These are phyloP conservation scores for Chamaea fasciata DNA, from an alignment of 2,113 vertebrate species.

Conservation along the genomic window DNA sequence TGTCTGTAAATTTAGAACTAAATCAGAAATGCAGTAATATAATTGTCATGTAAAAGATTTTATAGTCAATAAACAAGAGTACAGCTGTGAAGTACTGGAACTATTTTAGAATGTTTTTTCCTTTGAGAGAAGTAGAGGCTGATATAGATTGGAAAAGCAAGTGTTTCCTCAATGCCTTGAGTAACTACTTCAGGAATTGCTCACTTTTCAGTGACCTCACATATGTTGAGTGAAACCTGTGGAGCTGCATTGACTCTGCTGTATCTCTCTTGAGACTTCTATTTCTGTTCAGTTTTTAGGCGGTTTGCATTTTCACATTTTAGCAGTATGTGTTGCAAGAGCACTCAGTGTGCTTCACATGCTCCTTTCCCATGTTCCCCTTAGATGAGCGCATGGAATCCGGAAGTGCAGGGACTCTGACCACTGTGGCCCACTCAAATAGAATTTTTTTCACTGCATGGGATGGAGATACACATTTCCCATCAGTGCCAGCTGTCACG, in stretches of 20 bases:
- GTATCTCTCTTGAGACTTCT: neutral
- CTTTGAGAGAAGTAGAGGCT: neutral
- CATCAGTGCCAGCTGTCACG: neutral
- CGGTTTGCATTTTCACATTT: neutral
- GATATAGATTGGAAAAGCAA: neutral
- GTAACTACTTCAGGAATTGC: neutral
- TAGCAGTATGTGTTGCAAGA: neutral
- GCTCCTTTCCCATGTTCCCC: neutral
- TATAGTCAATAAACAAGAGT: neutral
- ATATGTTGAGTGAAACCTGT: neutral
- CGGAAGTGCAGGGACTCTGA: neutral
- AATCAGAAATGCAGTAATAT: neutral
- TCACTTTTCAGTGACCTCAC: neutral
- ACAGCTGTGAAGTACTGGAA: neutral
- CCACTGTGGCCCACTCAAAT: neutral
- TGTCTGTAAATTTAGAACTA: slow-evolving; percentile 24
- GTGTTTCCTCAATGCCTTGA: neutral
- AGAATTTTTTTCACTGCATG: fast-evolving
- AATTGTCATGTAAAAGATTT: neutral
- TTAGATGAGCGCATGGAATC: fast-evolving
- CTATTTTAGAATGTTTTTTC: neutral
- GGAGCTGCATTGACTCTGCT: neutral
- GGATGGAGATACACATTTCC: fast-evolving
- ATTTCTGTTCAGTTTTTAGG: neutral
- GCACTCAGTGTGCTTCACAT: fast-evolving